Conservation (phyloP, 2,888 invertebrate genomes). For the Drosophila fulvimacula region DNA sequence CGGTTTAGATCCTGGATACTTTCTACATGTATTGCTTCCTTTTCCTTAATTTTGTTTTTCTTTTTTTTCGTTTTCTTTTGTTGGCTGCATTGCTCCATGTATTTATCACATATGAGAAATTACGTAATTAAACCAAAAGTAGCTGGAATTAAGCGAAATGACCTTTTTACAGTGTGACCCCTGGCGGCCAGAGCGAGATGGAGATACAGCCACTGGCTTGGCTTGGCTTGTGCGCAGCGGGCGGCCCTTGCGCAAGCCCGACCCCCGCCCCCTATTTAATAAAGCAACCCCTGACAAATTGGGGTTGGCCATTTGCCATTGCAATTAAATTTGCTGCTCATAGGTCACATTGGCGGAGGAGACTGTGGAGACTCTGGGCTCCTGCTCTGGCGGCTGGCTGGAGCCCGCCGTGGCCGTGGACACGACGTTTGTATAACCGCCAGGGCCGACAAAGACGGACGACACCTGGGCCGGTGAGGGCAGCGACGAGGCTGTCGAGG, state of each 20-base stretch:
- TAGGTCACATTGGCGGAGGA: constrained; percentile 58
- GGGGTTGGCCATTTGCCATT: constrained; percentile 54
- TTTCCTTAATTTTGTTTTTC: constrained; percentile 17
- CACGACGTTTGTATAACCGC: constrained; percentile 11
- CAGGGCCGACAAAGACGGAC: constrained; percentile 38
- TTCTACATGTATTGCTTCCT: constrained; percentile 58
- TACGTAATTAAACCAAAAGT: constrained; percentile 70
- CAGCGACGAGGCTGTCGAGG: constrained; percentile 75
- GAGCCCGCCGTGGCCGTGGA: constrained; percentile 20
- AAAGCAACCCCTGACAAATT: constrained; percentile 68
- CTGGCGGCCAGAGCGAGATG: constrained; percentile 16
- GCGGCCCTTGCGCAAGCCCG: constrained; percentile 64
- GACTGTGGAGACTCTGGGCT: constrained; percentile 31
- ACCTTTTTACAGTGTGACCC: constrained; percentile 58
- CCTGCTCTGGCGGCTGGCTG: constrained; percentile 34
- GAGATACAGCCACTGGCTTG: constrained; percentile 13
- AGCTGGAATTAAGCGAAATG: constrained; percentile 65
- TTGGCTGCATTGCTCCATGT: constrained; percentile 60
- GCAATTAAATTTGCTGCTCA: constrained; percentile 83
- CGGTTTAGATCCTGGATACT: constrained; percentile 22
- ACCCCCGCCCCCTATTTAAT: constrained; percentile 1
- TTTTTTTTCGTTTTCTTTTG: not conserved
- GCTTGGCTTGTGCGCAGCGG: constrained; percentile 58
- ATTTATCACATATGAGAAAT: constrained; percentile 66
- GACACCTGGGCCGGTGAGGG: constrained; percentile 75